Base-by-base conservation (phyloP, 2,888 invertebrate species). In the Coelinius sp. region DNA sequence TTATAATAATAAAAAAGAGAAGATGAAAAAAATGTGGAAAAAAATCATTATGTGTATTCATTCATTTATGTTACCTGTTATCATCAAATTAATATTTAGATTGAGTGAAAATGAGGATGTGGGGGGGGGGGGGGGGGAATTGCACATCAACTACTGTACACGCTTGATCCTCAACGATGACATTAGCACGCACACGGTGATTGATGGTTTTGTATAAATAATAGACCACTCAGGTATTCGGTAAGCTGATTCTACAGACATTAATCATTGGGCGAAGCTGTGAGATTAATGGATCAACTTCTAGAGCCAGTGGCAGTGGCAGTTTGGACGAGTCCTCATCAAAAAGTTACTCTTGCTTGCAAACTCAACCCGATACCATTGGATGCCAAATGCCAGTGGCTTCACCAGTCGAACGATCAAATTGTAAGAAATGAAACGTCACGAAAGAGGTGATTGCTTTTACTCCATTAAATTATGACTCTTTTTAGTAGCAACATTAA, bases 331-430 rank as follows among this genome's bases (percentile, higher is more conserved):
- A 78, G 82, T 63, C 83, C 85, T 31, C 84, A 85, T 79, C 85
- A 86, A 72, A 82, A 81, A 79, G 85, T 86, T 17, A 86, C 81
- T 59, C 79, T 88, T 68, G 86, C 86, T 12, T 88, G 87, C 73
- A 85, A 82, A 71, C 78, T 84, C 62, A 81, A 82, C 65, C 63
- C 69, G 14, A 74, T 78, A 10, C 73, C 79, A 12, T 63, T 77
- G n/a, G 77, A 83, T 41, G 79, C 83, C 12, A 79, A 80, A 31
- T 88, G 87, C 64, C 81, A 82, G 3, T 88, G 87, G 87, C 79
- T 80, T 8, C 86, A 86, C 49, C 79, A 79, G 3, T 78, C 83
- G 3, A 79, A 84, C 17, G 56, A 83, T 31, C 77, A 80, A 24
- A 71, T 82, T 46, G 20, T 10, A 5, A 7, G 2, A 7, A 63